phyloP scores from a whole-genome alignment of 37 sponge, comb jelly and placozoan genomes.

The Oopsacas minuta region DNA sequence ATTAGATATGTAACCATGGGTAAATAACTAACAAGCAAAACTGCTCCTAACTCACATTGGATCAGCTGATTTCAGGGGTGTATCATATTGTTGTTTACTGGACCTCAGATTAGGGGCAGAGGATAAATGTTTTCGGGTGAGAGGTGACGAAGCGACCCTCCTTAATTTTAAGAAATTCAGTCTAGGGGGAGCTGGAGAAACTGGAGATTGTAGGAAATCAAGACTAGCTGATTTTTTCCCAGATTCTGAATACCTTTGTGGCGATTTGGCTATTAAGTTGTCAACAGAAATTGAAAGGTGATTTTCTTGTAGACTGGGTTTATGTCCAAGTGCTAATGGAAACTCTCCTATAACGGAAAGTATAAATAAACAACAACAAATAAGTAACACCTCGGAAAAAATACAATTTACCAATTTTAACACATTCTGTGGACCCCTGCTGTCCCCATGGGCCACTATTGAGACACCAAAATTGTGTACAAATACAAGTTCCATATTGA shows the following conservation, averaged over 20 bases:
- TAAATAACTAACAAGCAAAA: too few relatives aligned
- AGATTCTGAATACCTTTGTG: not conserved
- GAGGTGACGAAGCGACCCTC: too few relatives aligned
- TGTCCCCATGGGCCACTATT: too few relatives aligned
- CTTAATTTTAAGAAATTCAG: too few relatives aligned
- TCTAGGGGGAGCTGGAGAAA: not conserved
- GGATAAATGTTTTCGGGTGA: not conserved
- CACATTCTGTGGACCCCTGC: too few relatives aligned
- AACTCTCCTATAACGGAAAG: not conserved
- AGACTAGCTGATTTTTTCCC: not conserved
- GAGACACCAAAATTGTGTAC: too few relatives aligned
- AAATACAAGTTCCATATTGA: too few relatives aligned
- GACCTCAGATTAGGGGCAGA: not conserved
- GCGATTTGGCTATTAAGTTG: not conserved
- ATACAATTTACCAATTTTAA: too few relatives aligned
- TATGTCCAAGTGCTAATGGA: not conserved
- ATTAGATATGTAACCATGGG: too few relatives aligned
- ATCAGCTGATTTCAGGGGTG: not conserved
- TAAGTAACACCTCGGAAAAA: too few relatives aligned
- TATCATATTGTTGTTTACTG: not conserved
- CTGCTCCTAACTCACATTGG: not conserved
- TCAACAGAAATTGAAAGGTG: not conserved
- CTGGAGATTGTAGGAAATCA: not conserved
- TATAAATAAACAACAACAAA: not conserved
- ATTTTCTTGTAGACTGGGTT: not conserved